Evolutionary conservation across 2,113 vertebrate species (phyloP).

Genomic region (Pedionomus torquatus): DNA sequence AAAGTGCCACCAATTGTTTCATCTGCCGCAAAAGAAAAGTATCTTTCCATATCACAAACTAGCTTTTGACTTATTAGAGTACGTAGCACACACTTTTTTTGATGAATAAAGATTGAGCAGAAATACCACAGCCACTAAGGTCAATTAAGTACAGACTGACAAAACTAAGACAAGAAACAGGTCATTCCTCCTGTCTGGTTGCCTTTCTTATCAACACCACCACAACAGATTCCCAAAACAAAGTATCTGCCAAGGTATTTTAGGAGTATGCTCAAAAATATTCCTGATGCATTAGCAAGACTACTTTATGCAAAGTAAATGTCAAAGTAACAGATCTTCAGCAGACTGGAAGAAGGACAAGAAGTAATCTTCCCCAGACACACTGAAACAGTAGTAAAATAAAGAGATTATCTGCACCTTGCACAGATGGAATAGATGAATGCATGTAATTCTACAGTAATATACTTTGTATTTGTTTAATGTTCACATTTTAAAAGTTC

Average conservation of each 20-base stretch:
- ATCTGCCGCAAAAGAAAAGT: not conserved
- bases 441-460: not conserved
- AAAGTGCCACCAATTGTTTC: constrained; percentile 14
- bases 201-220: not conserved
- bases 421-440: not conserved
- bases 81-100: not conserved
- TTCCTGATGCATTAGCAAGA: not conserved
- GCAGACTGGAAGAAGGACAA: not conserved
- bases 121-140: not conserved
- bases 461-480: not conserved
- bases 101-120: not conserved
- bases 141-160: not conserved
- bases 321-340: not conserved
- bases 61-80: not conserved
- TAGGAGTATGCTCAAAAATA: not conserved
- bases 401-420: not conserved
- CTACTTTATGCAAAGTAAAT: not conserved
- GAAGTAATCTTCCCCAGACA: not conserved
- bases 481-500: not conserved
- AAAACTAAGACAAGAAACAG: not conserved
- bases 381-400: not conserved
- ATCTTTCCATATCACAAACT: not conserved
- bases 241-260: not conserved
- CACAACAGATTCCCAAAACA: not conserved
- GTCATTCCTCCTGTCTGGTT: not conserved